Base-by-base conservation (phyloP, 2,797 vertebrate species). In the Monodelphis domestica region DNA sequence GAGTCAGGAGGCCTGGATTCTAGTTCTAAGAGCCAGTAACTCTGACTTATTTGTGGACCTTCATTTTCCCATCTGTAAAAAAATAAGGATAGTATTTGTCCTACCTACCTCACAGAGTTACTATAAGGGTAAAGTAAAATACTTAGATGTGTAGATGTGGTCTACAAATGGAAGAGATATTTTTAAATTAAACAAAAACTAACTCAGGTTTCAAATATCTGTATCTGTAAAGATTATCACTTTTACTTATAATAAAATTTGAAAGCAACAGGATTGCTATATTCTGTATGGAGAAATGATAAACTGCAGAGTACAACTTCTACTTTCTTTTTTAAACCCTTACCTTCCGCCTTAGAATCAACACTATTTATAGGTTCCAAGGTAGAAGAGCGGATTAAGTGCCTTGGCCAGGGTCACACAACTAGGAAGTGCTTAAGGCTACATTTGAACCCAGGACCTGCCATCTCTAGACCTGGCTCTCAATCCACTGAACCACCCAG, bases 121-220 rank as follows among this genome's bases (percentile, higher is more conserved):
- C 59, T 5, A 33, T 14, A 33, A 59, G 30, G 57, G 57, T 14
- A 33, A 59, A 59, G 59, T 10, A 33, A 12, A 57, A 57, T 57
- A 57, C 11, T 59, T 33, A n/a, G n/a, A n/a, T 30, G 4, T 59
- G 30, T 33, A 24, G 12, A 63, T n/a, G 5, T n/a, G 12, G 33
- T 91, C 24, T n/a, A 33, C 14, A 17, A 63, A 63, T 29, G 9
- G 63, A 63, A 63, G 12, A 70, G 52, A 14, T 59, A 88, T 38
- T 53, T 51, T 56, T 52, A 50, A 51, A 15, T 90, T 53, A 94
- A 89, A 93, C 0, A 88, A 70, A 94, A 28, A 52, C 12, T 93
- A 94, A n/a, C 90, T 92, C 90, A 94, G 54, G 33, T 38, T 53
- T 91, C 93, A 91, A 95, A 84, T 84, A 28, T 24, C 10, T 84